These are phyloP conservation scores for Luidia sarsii DNA, from an alignment of 53 echinoderm and acorn worm species.

Conservation along the genomic window DNA sequence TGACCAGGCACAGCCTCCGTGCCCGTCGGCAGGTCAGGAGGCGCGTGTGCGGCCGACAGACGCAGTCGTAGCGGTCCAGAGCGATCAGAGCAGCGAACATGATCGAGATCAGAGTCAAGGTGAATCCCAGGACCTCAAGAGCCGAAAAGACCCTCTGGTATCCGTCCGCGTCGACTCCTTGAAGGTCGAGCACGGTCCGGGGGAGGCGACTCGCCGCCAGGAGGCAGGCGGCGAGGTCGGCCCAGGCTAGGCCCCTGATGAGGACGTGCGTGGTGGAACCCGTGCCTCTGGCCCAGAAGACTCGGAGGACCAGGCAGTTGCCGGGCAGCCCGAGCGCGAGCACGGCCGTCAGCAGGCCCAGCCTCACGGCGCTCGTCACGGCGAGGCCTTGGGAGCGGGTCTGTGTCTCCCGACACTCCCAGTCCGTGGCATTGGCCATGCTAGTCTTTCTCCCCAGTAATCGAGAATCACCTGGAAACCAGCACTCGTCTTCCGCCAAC, in stretches of 20 bases:
- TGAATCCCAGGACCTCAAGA: not conserved
- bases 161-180: too few species aligned
- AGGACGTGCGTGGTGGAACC: not conserved
- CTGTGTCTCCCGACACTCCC: too few species aligned
- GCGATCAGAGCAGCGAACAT: constrained; percentile 14
- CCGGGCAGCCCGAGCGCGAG: too few species aligned
- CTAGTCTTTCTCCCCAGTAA: too few species aligned
- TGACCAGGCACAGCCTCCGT: not conserved
- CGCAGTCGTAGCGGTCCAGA: constrained; percentile 39
- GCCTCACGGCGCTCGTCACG: not conserved
- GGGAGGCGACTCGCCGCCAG: not conserved
- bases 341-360: too few species aligned
- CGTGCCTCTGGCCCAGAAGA: too few species aligned
- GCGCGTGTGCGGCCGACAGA: constrained; percentile 24
- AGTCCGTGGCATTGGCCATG: too few species aligned
- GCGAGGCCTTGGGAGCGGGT: not conserved
- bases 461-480: too few species aligned
- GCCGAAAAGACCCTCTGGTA: too few species aligned
- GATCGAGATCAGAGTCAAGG: not conserved
- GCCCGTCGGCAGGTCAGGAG: constrained; percentile 10
- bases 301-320: too few species aligned
- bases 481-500: too few species aligned
- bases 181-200: too few species aligned
- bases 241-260: constrained; percentile 22
- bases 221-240: not conserved